Base-by-base conservation (phyloP, 2,888 invertebrate genomes). In the Erannis defoliaria region DNA sequence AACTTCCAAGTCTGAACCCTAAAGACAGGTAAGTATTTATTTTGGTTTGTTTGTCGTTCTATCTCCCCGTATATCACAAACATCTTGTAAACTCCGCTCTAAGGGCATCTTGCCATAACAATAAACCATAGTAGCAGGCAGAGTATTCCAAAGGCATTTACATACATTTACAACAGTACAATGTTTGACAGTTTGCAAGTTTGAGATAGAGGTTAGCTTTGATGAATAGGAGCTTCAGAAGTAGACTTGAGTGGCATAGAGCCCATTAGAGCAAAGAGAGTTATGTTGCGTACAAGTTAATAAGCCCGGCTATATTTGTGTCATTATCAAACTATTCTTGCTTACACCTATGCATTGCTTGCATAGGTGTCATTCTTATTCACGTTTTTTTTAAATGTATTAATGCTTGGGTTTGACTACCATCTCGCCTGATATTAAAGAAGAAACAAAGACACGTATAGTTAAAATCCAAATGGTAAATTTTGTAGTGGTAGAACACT, bases 181-280 rank as follows among this genome's bases (percentile, higher is more conserved):
- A 85, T 88, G 86, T 90, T 91, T 90, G 90, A 91, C 92, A 91
- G 90, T 89, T 85, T 77, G 70, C 70, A 70, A 84, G 84, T 57
- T 66, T 67, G 33, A 75, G 78, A 83, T 76, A 75, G 75, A 76
- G 71, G 68, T 76, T 66, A 61, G 72, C 75, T 78, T 79, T 80
- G 82, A 81, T 76, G 77, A 74, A 69, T 64, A 57, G 53, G 51
- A 55, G 64, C 59, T 72, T 70, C 58, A 73, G 68, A 46, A n/a
- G 71, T 71, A 55, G 65, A 57, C 59, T 33, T 66, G 57, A 51
- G 43, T 38, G 45, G 55, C 29, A 45, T 49, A n/a, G 3, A n/a
- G n/a, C n/a, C n/a, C n/a, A n/a, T n/a, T n/a, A n/a, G n/a, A n/a
- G n/a, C n/a, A n/a, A n/a, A n/a, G n/a, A n/a, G n/a, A n/a, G n/a